Conservation (phyloP, 2,888 invertebrate genomes). For the Rhamphomyia laevipes region DNA sequence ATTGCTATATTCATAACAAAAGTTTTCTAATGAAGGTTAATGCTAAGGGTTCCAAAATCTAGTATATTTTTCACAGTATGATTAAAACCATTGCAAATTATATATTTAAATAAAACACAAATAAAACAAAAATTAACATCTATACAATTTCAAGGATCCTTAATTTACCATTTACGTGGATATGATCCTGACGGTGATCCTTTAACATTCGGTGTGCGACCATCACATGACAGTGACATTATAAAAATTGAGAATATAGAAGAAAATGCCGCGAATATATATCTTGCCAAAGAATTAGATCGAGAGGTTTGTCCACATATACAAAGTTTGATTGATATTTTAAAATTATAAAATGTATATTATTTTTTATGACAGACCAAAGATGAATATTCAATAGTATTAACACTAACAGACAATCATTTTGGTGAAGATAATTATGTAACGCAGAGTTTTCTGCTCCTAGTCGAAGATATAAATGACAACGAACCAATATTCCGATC, state of each 20-base stretch:
- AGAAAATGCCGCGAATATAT: constrained; percentile 74
- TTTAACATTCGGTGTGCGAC: constrained; percentile 68
- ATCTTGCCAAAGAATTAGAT: constrained; percentile 79
- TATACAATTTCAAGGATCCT: constrained; percentile 52
- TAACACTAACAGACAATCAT: constrained; percentile 79
- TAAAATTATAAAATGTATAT: background rate
- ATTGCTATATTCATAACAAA: too few species aligned
- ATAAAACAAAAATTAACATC: too few species aligned
- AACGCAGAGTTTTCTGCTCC: constrained; percentile 74
- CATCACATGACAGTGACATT: constrained; percentile 70
- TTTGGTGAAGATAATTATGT: constrained; percentile 79
- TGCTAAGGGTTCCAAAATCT: too few species aligned
- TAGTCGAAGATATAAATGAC: constrained; percentile 88
- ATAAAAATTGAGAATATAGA: constrained; percentile 72
- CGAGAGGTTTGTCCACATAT: too few species aligned
- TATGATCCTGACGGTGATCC: constrained; percentile 78
- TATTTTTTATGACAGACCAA: constrained; percentile 43
- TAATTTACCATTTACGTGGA: constrained; percentile 71
- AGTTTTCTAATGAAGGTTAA: too few species aligned
- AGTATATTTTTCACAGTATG: too few species aligned
- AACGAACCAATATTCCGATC: constrained; percentile 80
- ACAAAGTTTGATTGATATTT: constrained; percentile 18
- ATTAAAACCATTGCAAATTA: too few species aligned
- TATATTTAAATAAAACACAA: too few species aligned
- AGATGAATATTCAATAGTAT: constrained; percentile 79